Percentiles rank a stretch among this genome's conserved stretches.
Conservation (phyloP, 2,888 invertebrate species). For the Dryocosmus kuriphilus region DNA sequence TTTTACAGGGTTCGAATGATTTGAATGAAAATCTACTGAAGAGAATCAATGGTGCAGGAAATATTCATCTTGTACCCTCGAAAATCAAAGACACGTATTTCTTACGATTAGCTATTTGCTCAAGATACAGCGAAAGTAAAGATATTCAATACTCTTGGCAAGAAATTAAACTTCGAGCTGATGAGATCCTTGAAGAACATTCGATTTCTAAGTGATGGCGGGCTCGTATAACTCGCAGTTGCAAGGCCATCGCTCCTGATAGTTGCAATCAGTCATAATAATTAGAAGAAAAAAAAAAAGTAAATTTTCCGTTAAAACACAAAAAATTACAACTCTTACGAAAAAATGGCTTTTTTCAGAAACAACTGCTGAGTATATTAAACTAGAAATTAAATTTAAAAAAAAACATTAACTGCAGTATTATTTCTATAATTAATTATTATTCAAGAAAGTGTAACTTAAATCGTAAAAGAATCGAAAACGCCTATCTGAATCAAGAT, state of each 20-base stretch:
- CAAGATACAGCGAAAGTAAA: conserved; percentile 87
- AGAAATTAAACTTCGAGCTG: conserved; percentile 88
- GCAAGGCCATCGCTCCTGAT: conserved; percentile 69
- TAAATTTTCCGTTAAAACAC: too few species aligned
- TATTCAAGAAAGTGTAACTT: background rate
- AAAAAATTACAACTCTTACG: background rate
- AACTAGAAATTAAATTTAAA: too few species aligned
- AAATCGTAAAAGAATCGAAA: background rate
- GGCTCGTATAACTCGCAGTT: conserved; percentile 73
- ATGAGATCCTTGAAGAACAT: conserved; percentile 81
- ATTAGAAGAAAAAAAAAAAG: too few species aligned
- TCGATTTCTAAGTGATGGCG: conserved; percentile 76
- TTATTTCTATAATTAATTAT: background rate
- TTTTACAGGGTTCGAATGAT: conserved; percentile 85
- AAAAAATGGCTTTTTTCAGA: background rate
- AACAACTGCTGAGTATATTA: background rate
- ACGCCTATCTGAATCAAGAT: background rate
- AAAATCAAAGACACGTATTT: conserved; percentile 91
- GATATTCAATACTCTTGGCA: conserved; percentile 94
- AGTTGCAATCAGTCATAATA: conserved; percentile 74
- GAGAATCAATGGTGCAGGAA: conserved; percentile 91
- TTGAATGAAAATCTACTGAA: conserved; percentile 89
- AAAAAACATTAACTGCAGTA: background rate
- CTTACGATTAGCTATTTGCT: conserved; percentile 93
- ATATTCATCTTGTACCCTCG: conserved; percentile 95